phyloP scores from a whole-genome alignment of 2,797 vertebrate species.

The Ctenopoma kingsleyae region DNA sequence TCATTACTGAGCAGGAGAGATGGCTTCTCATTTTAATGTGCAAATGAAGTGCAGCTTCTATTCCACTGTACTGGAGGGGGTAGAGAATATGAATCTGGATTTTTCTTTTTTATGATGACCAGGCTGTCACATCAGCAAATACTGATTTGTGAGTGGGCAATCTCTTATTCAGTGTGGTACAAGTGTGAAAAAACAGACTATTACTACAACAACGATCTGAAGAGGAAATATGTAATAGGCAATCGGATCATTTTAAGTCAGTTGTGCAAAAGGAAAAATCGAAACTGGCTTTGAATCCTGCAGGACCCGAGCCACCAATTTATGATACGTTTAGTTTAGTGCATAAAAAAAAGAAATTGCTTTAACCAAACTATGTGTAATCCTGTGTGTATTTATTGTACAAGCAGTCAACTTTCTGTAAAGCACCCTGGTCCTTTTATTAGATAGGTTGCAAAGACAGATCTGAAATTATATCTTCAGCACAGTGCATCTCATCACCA shows the following conservation, averaged over 20 bases:
- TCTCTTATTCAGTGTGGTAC: slow-evolving; percentile 26
- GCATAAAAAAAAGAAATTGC: slow-evolving; percentile 40
- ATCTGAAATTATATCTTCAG: slow-evolving; percentile 20
- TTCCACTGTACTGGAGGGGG: slow-evolving; percentile 38
- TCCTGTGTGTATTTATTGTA: slow-evolving; percentile 27
- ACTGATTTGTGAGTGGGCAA: slow-evolving; percentile 48
- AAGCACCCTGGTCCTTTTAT: slow-evolving; percentile 40
- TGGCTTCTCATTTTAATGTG: slow-evolving; percentile 42
- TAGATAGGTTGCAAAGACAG: slow-evolving; percentile 3
- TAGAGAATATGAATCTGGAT: slow-evolving; percentile 40
- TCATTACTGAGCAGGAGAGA: slow-evolving; percentile 52
- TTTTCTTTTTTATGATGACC: slow-evolving; percentile 22
- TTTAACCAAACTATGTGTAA: slow-evolving; percentile 40
- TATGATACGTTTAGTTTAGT: slow-evolving; percentile 18
- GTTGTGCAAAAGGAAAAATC: slow-evolving; percentile 28
- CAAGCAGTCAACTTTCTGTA: slow-evolving; percentile 36
- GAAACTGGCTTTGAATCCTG: slow-evolving; percentile 30
- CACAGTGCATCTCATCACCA: slow-evolving; percentile 22
- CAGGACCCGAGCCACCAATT: slow-evolving; percentile 32
- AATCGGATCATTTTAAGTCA: slow-evolving; percentile 52
- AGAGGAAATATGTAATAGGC: slow-evolving; percentile 49
- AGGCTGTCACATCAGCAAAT: slow-evolving; percentile 60
- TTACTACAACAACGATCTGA: slow-evolving; percentile 49
- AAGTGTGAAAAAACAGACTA: slow-evolving; percentile 49
- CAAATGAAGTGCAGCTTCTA: slow-evolving; percentile 57